Conservation (phyloP, 2,888 invertebrate genomes). For the Diaperis boleti region DNA sequence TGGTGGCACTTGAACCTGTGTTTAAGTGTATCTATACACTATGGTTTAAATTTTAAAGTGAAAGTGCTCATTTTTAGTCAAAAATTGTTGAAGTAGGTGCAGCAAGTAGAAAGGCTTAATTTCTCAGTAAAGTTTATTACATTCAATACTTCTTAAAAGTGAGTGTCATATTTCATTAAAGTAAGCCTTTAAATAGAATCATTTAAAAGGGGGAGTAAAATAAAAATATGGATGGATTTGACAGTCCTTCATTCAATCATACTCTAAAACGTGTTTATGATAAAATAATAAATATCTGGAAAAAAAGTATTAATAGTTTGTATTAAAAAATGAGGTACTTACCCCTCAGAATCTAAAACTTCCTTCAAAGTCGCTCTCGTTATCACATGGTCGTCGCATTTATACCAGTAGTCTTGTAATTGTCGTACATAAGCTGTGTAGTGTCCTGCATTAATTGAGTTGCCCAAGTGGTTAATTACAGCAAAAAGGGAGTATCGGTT, state of each 20-base stretch:
- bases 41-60: too few species aligned
- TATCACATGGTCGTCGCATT: conserved; percentile 96
- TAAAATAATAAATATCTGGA: conserved; percentile 94
- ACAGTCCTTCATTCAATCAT: conserved; percentile 67
- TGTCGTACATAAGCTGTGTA: conserved; percentile 97
- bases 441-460: conserved; percentile 90
- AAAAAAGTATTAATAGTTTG: conserved; percentile 51
- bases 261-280: conserved; percentile 95
- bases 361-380: conserved; percentile 89
- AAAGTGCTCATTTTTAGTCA: neutral
- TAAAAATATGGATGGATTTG: conserved; percentile 14
- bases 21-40: too few species aligned
- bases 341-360: conserved; percentile 97
- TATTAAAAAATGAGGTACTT: conserved; percentile 56
- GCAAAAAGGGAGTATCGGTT: conserved; percentile 95
- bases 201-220: conserved; percentile 11
- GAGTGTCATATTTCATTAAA: conserved; percentile 8
- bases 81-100: too few species aligned
- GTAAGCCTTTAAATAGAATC: conserved; percentile 9
- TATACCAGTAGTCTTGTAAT: conserved; percentile 93
- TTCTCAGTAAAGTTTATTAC: conserved; percentile 24
- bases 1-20: too few species aligned
- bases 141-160: conserved; percentile 19
- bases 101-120: neutral
- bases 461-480: conserved; percentile 95